Base-by-base conservation (phyloP, 2,113 vertebrate species). In the Apteryx owenii region DNA sequence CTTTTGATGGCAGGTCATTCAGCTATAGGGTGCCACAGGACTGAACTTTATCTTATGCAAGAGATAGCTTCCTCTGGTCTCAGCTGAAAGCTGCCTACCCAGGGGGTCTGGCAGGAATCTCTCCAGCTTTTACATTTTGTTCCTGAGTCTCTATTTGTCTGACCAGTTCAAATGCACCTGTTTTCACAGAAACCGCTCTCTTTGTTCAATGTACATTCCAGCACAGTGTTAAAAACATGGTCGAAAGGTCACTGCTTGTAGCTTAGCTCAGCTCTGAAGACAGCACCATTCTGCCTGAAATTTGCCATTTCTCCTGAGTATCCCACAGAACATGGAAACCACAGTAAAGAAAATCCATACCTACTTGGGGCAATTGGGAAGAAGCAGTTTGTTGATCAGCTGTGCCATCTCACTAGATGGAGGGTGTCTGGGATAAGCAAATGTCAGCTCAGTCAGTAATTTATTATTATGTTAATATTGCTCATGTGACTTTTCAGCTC, bases 141-240 rank as follows among this genome's bases (percentile, higher is more conserved):
- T 96, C 90, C 79, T 56, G 65, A 90, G 86, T 94, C 94, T 97
- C 95, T 97, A 97, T 98, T 98, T 97, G 98, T 95, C 97, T 97
- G 98, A 97, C 98, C 97, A 98, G 97, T 96, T 98, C 97, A 98
- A 98, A 98, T 97, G 98, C 98, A 98, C 98, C 98, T 98, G 98
- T 98, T 98, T 98, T 98, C 98, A 95, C 83, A 96, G 83, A 89
- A 94, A 93, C 56, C 58, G 50, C 65, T 95, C 58, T 85, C 95
- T 97, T 96, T 97, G 96, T 96, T 95, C 80, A 91, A 65, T 70
- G 71, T 76, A 92, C 88, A 96, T 97, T 96, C 90, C 94, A 96
- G 71, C 38, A 83, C 66, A 51, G 66, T 71, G 81, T 87, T 92
- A 81, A 95, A 96, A 96, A 98, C 97, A 79, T 98, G 98, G 98